Conservation (phyloP, 2,797 vertebrate species). For the Apogon hyalosoma region DNA sequence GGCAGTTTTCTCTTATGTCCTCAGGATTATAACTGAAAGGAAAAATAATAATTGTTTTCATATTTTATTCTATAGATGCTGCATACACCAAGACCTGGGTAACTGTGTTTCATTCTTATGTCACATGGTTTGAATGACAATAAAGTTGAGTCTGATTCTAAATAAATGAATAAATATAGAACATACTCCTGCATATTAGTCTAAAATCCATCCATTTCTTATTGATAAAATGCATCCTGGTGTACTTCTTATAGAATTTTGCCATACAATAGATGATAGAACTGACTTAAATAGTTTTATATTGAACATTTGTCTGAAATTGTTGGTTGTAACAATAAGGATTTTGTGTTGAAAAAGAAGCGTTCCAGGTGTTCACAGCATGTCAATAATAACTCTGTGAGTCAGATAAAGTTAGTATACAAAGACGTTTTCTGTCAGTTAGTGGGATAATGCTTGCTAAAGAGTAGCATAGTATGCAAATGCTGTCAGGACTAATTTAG, state of each 20-base stretch:
- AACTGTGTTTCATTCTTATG: too few species aligned
- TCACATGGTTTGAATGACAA: too few species aligned
- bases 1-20: conserved; percentile 71
- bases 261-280: too few species aligned
- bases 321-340: conserved; percentile 20
- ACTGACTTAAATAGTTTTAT: background rate
- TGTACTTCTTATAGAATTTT: too few species aligned
- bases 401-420: conserved; percentile 11
- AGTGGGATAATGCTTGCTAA: conserved; percentile 1
- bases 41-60: conserved; percentile 30
- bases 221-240: too few species aligned
- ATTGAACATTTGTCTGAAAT: conserved; percentile 9
- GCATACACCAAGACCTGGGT: too few species aligned
- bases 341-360: conserved; percentile 17
- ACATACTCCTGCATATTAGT: too few species aligned
- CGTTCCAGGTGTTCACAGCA: conserved; percentile 35
- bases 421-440: conserved; percentile 2
- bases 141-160: too few species aligned
- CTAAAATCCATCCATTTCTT: too few species aligned
- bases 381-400: conserved; percentile 19
- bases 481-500: background rate
- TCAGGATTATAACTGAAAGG: conserved; percentile 88
- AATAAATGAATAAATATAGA: too few species aligned
- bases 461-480: conserved; percentile 2
- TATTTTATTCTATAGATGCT: background rate